These are phyloP conservation scores for Ciconia stormi DNA, from an alignment of 2,113 vertebrate genomes.

Conservation along the genomic window DNA sequence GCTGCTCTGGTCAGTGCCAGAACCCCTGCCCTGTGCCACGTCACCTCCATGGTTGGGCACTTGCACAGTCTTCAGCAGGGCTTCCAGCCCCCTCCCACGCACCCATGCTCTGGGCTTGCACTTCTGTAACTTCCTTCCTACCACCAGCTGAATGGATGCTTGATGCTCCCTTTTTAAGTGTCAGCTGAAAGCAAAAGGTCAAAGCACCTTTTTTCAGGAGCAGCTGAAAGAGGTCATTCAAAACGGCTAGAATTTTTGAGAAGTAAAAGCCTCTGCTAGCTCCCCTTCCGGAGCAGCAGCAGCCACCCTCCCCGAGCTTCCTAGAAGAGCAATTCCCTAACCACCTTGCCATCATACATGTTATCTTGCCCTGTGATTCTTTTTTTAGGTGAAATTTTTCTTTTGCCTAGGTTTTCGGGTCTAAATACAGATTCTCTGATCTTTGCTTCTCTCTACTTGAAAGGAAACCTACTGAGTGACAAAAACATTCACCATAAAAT, in stretches of 20 bases:
- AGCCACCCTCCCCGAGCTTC: neutral
- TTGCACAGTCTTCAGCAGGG: neutral
- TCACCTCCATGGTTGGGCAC: neutral
- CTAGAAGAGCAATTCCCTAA: neutral
- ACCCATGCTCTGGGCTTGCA: no score
- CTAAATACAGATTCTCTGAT: slow-evolving; percentile 54
- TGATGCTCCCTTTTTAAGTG: neutral
- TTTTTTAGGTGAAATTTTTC: neutral
- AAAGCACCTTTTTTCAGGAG: neutral
- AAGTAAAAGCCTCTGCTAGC: neutral
- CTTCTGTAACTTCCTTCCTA: neutral
- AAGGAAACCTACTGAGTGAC: slow-evolving; percentile 58
- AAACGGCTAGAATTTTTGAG: neutral
- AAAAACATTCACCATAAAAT: slow-evolving; percentile 34
- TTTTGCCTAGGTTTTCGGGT: neutral
- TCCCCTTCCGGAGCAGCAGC: neutral
- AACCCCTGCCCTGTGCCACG: neutral
- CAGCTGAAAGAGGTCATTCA: neutral
- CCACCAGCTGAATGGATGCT: neutral
- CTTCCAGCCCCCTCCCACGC: neutral
- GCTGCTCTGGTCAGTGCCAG: neutral
- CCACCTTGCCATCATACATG: neutral
- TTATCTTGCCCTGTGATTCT: neutral
- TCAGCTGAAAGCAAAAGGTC: neutral
- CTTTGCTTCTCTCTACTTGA: slow-evolving; percentile 61